phyloP scores from a whole-genome alignment of 2,113 vertebrate species.

The Vidua macroura region DNA sequence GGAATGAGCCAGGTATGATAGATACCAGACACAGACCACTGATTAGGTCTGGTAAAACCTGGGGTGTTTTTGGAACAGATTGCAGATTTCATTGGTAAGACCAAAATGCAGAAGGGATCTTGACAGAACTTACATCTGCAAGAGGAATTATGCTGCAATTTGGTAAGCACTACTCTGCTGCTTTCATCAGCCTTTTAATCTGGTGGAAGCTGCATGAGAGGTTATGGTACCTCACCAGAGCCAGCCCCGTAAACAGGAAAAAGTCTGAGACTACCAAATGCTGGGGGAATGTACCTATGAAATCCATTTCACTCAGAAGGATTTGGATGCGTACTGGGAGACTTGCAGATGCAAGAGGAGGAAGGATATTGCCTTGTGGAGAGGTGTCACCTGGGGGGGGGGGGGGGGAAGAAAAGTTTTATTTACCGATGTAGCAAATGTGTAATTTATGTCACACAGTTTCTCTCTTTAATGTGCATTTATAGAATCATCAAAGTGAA shows the following conservation, averaged over 20 bases:
- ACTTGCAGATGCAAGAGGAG: neutral
- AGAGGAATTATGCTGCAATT: neutral
- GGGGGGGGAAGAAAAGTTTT: neutral
- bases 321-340: neutral
- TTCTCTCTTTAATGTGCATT: neutral
- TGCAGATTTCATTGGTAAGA: neutral
- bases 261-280: neutral
- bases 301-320: neutral
- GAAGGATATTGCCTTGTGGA: neutral
- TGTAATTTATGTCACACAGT: neutral
- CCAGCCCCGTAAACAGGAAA: neutral
- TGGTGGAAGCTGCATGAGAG: neutral
- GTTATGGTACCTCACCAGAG: neutral
- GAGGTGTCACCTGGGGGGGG: neutral
- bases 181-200: neutral
- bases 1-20: neutral
- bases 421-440: neutral
- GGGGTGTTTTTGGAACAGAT: neutral
- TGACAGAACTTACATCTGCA: neutral
- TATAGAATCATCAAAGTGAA: neutral
- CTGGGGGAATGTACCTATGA: neutral
- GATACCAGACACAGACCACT: neutral
- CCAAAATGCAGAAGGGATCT: neutral
- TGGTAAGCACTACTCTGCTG: neutral
- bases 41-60: neutral